Evolutionary conservation across 2,797 vertebrate species (phyloP).

Genomic region (Acomys russatus): DNA sequence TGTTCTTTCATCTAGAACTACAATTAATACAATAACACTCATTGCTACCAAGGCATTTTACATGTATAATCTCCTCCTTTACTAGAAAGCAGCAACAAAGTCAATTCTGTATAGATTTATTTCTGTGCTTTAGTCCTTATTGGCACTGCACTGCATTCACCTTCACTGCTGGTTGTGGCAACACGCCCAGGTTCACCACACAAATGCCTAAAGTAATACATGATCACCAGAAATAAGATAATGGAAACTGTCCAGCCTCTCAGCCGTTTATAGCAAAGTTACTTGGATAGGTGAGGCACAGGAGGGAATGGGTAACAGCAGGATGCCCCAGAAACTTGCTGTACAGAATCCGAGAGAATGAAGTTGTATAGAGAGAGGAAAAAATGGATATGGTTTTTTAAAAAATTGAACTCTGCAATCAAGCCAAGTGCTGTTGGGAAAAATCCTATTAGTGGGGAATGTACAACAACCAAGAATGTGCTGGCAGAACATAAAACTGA

Average conservation of each 20-base stretch:
- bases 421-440: constrained; percentile 83
- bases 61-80: constrained; percentile 68
- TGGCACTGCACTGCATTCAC: constrained; percentile 73
- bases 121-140: constrained; percentile 69
- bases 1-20: constrained; percentile 69
- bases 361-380: constrained; percentile 29
- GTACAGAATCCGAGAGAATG: constrained; percentile 71
- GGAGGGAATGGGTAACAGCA: constrained; percentile 65
- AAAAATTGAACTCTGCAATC: constrained; percentile 77
- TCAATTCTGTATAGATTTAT: constrained; percentile 76
- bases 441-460: constrained; percentile 81
- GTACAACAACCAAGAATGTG: constrained; percentile 79
- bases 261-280: constrained; percentile 70
- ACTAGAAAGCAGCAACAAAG: constrained; percentile 79
- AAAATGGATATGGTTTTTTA: constrained; percentile 9
- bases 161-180: constrained; percentile 81
- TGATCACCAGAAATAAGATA: constrained; percentile 78
- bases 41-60: constrained; percentile 51
- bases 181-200: constrained; percentile 74
- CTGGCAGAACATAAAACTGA: constrained; percentile 81
- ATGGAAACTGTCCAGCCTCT: constrained; percentile 73
- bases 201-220: constrained; percentile 77
- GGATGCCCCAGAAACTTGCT: constrained; percentile 65
- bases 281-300: constrained; percentile 53
- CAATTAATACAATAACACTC: constrained; percentile 47